Base-by-base conservation (phyloP, 2,888 invertebrate genomes). In the Acrobasis repandana region DNA sequence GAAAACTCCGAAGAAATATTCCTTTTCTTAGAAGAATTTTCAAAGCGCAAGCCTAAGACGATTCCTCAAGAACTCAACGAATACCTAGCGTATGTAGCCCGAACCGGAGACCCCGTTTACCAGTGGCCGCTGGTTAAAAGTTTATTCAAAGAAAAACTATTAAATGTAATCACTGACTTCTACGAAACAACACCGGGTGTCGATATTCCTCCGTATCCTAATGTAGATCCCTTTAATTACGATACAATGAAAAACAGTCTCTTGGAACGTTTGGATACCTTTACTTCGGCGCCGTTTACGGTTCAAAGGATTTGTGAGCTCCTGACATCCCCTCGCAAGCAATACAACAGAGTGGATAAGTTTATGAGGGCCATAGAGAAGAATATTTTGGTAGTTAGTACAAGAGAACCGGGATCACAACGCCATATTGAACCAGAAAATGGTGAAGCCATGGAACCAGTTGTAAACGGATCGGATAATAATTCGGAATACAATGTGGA, bases 291-390 rank as follows among this genome's bases (percentile, higher is more conserved):
- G 9, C 99, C 99, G 0, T 99, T 99, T 80, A 99, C 99, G 16
- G 96, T 99, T 67, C 99, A 99, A 86, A 94, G 99, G 70, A 94
- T 99, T 65, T 98, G 98, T 86, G 99, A 99, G 86, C 93, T 99
- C 34, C 91, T 99, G 2, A 97, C 97, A 4, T 95, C 95, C 69
- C 99, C 99, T 1, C 94, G 96, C 20, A 97, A 97, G 82, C 98
- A 99, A 81, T 99, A 99, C 86, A 97, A 97, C 79, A 94, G 98
- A 65, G 96, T 98, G 65, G 99, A 99, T 82, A 99, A 99, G 85
- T 99, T 97, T 82, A 97, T 99, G 96, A 93, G 99, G 63, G 99
- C 99, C 0, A 93, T 99, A 63, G 99, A 99, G 85, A 99, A 99
- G 86, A 97, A 97, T 76, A 97, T 98, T 71, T 88, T 97, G 72